Percentiles rank a stretch among this genome's conserved stretches.
phyloP scores from a whole-genome alignment of 1,140 invertebrate genomes.

The Battus philenor region DNA sequence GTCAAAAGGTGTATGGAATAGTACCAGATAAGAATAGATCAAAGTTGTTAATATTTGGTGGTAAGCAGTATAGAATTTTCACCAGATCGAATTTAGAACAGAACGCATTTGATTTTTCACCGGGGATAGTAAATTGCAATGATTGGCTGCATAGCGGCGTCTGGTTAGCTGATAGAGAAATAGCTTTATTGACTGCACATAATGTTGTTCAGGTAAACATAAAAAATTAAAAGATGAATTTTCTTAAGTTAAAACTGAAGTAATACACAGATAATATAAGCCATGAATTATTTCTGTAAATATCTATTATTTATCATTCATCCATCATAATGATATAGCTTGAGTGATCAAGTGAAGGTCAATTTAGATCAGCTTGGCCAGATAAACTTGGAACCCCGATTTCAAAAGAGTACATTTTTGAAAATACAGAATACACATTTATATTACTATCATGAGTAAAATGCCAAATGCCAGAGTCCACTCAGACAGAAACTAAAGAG shows the following conservation, averaged over 20 bases:
- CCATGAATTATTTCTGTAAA: too few relatives aligned
- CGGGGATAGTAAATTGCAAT: slow-evolving; percentile 34
- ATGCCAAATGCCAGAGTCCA: too few relatives aligned
- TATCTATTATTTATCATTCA: too few relatives aligned
- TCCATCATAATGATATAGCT: too few relatives aligned
- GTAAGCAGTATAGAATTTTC: slow-evolving; percentile 51
- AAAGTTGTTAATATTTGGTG: slow-evolving; percentile 50
- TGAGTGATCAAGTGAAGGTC: too few relatives aligned
- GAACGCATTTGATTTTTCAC: slow-evolving; percentile 17
- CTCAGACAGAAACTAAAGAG: too few relatives aligned
- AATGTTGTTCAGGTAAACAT: slow-evolving; percentile 53
- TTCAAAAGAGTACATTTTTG: too few relatives aligned
- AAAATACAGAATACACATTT: too few relatives aligned
- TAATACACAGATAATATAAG: too few relatives aligned
- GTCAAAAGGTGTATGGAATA: slow-evolving; percentile 59
- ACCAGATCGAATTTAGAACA: not conserved
- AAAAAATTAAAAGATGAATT: not conserved
- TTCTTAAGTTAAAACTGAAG: not conserved
- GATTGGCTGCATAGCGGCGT: slow-evolving; percentile 55
- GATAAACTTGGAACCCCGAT: too few relatives aligned
- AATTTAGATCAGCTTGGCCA: too few relatives aligned
- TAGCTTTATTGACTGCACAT: slow-evolving; percentile 55
- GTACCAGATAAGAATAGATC: slow-evolving; percentile 25
- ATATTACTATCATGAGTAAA: too few relatives aligned
- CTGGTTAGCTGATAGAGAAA: slow-evolving; percentile 28